These are phyloP conservation scores for Gonatopus flavifemur DNA, from an alignment of 1,140 invertebrate genomes.

Conservation along the genomic window DNA sequence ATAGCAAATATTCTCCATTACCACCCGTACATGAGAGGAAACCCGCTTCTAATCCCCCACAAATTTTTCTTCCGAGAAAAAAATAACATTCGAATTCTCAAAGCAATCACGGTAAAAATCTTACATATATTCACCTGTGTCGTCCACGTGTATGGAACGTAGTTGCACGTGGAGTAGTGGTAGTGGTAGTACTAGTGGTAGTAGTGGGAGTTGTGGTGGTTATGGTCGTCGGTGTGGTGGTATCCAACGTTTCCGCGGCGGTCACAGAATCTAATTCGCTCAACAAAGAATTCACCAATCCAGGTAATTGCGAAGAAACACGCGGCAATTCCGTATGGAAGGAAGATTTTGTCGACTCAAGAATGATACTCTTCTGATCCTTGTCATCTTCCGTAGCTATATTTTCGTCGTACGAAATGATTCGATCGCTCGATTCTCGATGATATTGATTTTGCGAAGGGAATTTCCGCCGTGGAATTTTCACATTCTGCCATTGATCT, in stretches of 20 bases:
- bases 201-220: constrained; percentile 32
- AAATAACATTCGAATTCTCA: constrained; percentile 5
- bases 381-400: constrained; percentile 7
- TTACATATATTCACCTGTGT: constrained; percentile 34
- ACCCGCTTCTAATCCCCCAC: no score
- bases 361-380: constrained; percentile 29
- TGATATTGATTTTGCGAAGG: no score
- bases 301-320: constrained; percentile 61
- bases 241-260: constrained; percentile 3
- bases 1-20: no score
- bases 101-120: constrained; percentile 1
- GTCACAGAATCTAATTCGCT: constrained; percentile 46
- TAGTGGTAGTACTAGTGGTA: constrained; percentile 32
- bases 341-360: constrained; percentile 46
- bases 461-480: no score
- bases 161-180: constrained; percentile 35
- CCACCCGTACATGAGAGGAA: no score
- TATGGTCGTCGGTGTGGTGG: constrained; percentile 10
- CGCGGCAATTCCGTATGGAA: constrained; percentile 56
- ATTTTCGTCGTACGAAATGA: constrained; percentile 1
- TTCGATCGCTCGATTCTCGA: constrained; percentile 3
- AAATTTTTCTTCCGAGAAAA: no score
- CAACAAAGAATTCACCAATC: constrained; percentile 63
- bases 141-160: constrained; percentile 39
- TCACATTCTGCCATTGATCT: no score